Base-by-base conservation (phyloP, 2,797 vertebrate genomes). In the Apogon talboti region DNA sequence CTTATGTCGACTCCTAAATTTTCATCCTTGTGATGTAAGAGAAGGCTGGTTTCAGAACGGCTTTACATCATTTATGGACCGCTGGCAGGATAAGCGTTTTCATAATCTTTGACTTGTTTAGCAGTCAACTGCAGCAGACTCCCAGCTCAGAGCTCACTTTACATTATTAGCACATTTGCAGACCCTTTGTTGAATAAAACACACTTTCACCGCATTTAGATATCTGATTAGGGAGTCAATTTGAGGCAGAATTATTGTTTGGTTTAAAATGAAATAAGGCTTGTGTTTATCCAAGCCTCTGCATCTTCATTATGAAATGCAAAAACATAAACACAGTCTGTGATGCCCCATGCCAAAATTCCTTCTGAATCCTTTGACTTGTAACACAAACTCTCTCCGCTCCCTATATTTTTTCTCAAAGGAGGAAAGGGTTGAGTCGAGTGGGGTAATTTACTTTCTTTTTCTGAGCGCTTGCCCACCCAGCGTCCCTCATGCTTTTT, bases 381-480 rank as follows among this genome's bases (percentile, higher is more conserved):
- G 46, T 59, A 24, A 58, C 56, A 50, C 80, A 59, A 59, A 45
- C 49, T 51, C 40, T 0, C 43, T 11, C 28, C 56, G 51, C 49
- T 49, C 54, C 40, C 19, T 38, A 49, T 24, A 13, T 50, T 62
- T 58, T 59, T 49, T 30, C 24, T 62, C 10, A 33, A 14, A 33
- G 35, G 46, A 19, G 37, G 9, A 11, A 45, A 58, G 38, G 51
- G 64, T 79, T 2, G 13, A 57, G 49, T 71, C 78, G 35, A 82
- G 60, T 59, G 37, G 49, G 46, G 58, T 70, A 67, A 76, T 82
- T 82, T 74, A 53, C 67, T 71, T 66, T 60, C 38, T 35, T 58
- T 55, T 19, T 68, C 50, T 40, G 51, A 82, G 79, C 68, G 70
- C 89, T 65, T 89, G 82, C 88, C 79, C 84, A 83, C 86, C 83